Evolutionary conservation across 2,888 invertebrate genomes (phyloP), one percentile per base, ranked within the genome.

Genomic region (Zootermopsis nevadensis): DNA sequence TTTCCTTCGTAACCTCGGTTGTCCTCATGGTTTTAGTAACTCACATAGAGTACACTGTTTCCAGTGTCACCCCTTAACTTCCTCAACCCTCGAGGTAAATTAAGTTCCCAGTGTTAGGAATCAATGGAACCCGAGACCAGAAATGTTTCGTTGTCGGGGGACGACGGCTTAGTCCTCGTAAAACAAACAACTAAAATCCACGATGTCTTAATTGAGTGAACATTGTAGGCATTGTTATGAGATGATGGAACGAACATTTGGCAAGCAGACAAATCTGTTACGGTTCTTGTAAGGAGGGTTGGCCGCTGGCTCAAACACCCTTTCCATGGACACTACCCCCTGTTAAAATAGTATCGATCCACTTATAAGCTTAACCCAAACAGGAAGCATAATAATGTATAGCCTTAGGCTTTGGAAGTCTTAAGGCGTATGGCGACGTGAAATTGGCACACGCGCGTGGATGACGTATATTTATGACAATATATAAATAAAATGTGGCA

Each of bases 191-290:
- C 27, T 24, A 27, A 27, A 19, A 38, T 76, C 72, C 42, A 48
- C 30, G n/a, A 48, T 42, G 38, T 76, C 76, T 76, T 76, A 76
- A 76, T 76, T 76, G 76, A 76, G 76, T 76, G 76, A 76, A 76
- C 76, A 76, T 27, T 76, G 76, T 76, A 42, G 42, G 76, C 42
- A 76, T 76, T 76, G 76, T 76, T 76, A 76, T 76, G 30, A 42
- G 76, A 76, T 76, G 76, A 76, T 30, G 42, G 76, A 30, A 76
- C n/a, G 76, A 76, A 76, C 76, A 76, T 76, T 76, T 76, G 76
- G 76, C 76, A 76, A 76, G 48, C 30, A 76, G 76, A 76, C 76
- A 31, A 48, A 76, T 76, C 76, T 76, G 76, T 48, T 48, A 30
- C 3, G 38, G 60, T 12, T 60, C 60, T 8, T n/a, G n/a, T 4